phyloP scores from a whole-genome alignment of 1,140 invertebrate species.

The Cecropterus lyciades region DNA sequence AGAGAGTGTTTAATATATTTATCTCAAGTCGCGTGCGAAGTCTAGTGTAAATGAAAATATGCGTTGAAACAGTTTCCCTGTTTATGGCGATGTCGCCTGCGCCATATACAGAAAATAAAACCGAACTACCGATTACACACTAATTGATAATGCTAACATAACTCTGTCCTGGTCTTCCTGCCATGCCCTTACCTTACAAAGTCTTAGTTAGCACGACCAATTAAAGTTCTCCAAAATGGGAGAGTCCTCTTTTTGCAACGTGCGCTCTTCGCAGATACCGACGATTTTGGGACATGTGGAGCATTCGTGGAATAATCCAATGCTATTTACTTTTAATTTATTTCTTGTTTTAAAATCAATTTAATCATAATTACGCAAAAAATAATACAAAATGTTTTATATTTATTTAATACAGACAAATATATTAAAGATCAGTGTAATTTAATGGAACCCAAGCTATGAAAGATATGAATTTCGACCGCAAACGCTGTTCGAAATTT shows the following conservation, averaged over 20 bases:
- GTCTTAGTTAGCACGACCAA: conserved; percentile 45
- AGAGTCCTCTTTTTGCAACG: conserved; percentile 52
- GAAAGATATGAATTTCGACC: too few relatives aligned
- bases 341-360: conserved; percentile 1
- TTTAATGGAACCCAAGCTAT: too few relatives aligned
- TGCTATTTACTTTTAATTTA: conserved; percentile 20
- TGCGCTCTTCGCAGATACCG: conserved; percentile 62
- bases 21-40: too few relatives aligned
- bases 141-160: conserved; percentile 15
- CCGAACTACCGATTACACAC: conserved; percentile 5
- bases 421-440: too few relatives aligned
- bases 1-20: too few relatives aligned
- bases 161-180: conserved; percentile 18
- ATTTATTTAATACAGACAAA: too few relatives aligned
- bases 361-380: background rate
- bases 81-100: background rate
- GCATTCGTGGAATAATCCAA: conserved; percentile 43
- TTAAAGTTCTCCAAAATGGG: conserved; percentile 58
- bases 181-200: conserved; percentile 31
- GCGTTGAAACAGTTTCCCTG: background rate
- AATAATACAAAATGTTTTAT: too few relatives aligned
- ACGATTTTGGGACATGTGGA: conserved; percentile 56
- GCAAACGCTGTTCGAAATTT: too few relatives aligned
- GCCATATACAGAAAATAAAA: background rate
- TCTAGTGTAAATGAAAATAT: background rate